phyloP scores from a whole-genome alignment of 1,140 invertebrate species.

The Eulimnadia texana region DNA sequence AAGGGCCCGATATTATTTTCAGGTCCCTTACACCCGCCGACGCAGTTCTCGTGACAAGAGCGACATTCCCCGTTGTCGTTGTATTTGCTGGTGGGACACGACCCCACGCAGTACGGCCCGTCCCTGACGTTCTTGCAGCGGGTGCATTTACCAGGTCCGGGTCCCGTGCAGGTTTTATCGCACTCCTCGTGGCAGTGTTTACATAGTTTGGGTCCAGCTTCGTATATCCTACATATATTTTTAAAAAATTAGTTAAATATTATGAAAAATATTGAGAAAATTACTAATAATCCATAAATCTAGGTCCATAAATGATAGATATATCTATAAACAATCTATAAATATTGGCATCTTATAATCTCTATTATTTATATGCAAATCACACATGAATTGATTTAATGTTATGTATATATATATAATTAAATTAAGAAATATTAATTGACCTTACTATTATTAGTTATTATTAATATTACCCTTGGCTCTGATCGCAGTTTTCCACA shows the following conservation, averaged over 20 bases:
- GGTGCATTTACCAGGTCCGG: conserved; percentile 67
- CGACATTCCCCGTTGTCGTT: conserved; percentile 52
- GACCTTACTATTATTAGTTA: too few relatives aligned
- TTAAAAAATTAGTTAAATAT: background rate
- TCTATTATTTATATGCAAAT: too few relatives aligned
- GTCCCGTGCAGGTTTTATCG: conserved; percentile 61
- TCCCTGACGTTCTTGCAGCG: conserved; percentile 72
- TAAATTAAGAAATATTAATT: too few relatives aligned
- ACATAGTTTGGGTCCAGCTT: conserved; percentile 58
- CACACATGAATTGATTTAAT: too few relatives aligned
- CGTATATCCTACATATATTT: conserved; percentile 51
- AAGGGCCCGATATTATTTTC: conserved; percentile 59
- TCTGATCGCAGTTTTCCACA: conserved; percentile 50
- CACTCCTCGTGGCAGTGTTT: conserved; percentile 79
- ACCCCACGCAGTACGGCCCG: conserved; percentile 69
- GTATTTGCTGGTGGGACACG: conserved; percentile 75
- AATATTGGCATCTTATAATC: too few relatives aligned
- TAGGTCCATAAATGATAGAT: too few relatives aligned
- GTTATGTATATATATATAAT: too few relatives aligned
- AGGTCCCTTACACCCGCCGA: conserved; percentile 78
- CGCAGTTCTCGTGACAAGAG: conserved; percentile 71
- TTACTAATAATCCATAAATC: too few relatives aligned
- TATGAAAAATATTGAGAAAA: background rate
- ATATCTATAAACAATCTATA: too few relatives aligned
- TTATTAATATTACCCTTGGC: conserved; percentile 20